A percentile compares a stretch with the other conserved stretches of the same genome.
Conservation (phyloP, 2,888 invertebrate genomes). For the Drosophila paranaensis region DNA sequence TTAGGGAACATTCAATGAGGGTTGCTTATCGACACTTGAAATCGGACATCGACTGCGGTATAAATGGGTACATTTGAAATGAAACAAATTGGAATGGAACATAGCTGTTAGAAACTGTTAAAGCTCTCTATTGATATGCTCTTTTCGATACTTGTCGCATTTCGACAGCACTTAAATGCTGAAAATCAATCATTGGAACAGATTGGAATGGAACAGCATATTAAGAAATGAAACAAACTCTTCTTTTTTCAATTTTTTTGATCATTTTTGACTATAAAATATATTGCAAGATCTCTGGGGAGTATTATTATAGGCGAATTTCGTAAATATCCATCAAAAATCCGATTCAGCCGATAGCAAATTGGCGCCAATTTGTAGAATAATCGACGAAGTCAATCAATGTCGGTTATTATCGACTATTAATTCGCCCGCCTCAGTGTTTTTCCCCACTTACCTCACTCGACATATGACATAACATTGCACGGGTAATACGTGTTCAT, state of each 20-base stretch:
- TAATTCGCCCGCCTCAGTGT: neutral
- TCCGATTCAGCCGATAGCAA: neutral
- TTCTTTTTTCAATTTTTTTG: neutral
- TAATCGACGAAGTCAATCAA: neutral
- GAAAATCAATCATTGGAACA: neutral
- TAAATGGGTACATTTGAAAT: neutral
- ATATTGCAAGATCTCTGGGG: neutral
- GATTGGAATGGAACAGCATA: neutral
- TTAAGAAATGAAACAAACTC: neutral
- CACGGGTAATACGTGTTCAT: neutral
- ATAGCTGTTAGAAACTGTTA: too few species aligned
- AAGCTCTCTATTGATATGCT: neutral
- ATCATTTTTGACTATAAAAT: too few species aligned
- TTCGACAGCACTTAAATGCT: too few species aligned
- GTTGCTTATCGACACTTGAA: neutral
- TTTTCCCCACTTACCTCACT: neutral
- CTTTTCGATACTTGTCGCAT: neutral
- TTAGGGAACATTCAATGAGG: neutral
- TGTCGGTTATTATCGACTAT: neutral
- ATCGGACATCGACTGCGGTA: too few species aligned
- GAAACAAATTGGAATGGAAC: neutral
- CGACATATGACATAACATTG: neutral
- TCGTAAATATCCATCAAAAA: neutral
- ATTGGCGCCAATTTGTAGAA: neutral
- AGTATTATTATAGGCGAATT: neutral